Evolutionary conservation across 92 coral and sea anemone species (phyloP).

Genomic region (Parazoanthus atlanticus): DNA sequence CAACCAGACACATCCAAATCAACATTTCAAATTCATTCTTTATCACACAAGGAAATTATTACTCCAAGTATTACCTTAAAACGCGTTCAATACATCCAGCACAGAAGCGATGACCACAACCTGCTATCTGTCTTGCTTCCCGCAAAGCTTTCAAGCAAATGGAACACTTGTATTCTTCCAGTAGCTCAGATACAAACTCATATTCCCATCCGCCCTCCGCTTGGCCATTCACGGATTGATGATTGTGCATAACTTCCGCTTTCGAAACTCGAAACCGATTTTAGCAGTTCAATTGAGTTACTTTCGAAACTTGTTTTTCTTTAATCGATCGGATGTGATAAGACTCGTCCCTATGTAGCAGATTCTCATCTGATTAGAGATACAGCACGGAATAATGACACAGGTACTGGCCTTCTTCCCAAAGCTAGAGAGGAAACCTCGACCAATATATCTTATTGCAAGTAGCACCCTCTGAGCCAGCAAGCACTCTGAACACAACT

Average conservation of each 20-base stretch:
- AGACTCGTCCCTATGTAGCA: neutral
- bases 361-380: neutral
- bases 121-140: constrained; percentile 3
- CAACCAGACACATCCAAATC: neutral
- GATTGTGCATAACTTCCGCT: neutral
- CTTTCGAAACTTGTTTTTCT: neutral
- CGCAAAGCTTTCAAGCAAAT: neutral
- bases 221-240: neutral
- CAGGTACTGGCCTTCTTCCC: neutral
- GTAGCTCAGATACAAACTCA: neutral
- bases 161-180: neutral
- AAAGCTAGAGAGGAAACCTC: neutral
- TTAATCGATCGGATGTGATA: neutral
- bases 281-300: neutral
- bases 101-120: constrained; percentile 1
- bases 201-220: neutral
- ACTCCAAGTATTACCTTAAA: neutral
- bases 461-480: neutral
- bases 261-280: neutral
- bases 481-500: neutral
- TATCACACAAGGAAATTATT: neutral
- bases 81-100: neutral
- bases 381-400: neutral
- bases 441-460: neutral
- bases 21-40: too few species aligned